Conservation (phyloP, 2,797 vertebrate genomes). For the Halcyon chelicuti region DNA sequence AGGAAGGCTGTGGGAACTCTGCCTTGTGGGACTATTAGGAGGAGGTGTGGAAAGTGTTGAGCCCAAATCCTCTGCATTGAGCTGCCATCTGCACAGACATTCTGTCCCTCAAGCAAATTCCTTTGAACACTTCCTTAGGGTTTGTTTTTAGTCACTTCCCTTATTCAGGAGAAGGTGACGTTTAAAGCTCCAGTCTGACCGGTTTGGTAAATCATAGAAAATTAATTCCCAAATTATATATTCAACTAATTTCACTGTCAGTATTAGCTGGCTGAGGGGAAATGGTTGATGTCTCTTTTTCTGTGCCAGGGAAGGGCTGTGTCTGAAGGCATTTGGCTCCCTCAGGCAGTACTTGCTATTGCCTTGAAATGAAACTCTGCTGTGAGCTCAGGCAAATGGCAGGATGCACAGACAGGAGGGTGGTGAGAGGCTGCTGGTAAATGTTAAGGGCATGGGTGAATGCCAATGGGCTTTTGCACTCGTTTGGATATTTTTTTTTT, state of each 20-base stretch:
- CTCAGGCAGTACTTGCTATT: not conserved
- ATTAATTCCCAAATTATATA: not conserved
- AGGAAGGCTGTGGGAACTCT: not conserved
- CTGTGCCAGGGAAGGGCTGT: not conserved
- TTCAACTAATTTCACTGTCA: slow-evolving; percentile 17
- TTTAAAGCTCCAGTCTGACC: not conserved
- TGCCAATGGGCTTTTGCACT: not conserved
- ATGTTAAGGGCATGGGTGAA: slow-evolving; percentile 17
- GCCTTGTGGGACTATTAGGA: not conserved
- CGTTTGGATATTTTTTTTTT: not conserved
- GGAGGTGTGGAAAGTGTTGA: not conserved
- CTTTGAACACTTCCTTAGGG: not conserved
- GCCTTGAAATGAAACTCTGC: not conserved
- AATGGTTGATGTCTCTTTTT: not conserved
- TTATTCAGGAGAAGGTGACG: not conserved
- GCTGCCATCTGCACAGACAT: not conserved
- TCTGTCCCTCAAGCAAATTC: not conserved
- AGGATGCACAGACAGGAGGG: not conserved
- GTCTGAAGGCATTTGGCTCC: not conserved
- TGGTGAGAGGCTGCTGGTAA: not conserved
- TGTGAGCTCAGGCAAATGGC: slow-evolving; percentile 24
- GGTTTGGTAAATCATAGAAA: not conserved
- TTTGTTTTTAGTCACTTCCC: not conserved
- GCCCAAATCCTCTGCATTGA: not conserved
- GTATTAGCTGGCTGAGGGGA: not conserved